A percentile compares a stretch with the other conserved stretches of the same genome.
These are phyloP conservation scores for Mesochorus sp. DNA, from an alignment of 2,888 invertebrate species.

Conservation along the genomic window DNA sequence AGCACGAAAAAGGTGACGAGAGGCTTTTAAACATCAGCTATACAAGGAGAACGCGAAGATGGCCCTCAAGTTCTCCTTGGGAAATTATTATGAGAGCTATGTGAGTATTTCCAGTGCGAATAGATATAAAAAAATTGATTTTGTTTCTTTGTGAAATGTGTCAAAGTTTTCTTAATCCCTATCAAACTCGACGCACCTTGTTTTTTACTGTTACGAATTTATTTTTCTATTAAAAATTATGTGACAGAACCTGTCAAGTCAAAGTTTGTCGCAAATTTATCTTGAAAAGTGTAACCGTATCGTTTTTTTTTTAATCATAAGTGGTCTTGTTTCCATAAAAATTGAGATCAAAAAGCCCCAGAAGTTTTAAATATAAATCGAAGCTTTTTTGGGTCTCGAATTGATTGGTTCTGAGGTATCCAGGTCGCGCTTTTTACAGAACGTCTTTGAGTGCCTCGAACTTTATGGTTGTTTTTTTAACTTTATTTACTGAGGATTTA, in stretches of 20 bases:
- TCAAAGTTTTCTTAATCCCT: neutral
- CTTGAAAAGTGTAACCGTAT: neutral
- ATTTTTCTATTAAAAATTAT: conserved; percentile 2
- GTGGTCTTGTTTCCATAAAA: no score
- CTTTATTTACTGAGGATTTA: no score
- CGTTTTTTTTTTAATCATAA: conserved; percentile 15
- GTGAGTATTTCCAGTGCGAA: conserved; percentile 72
- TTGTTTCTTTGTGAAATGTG: neutral
- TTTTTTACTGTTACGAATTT: neutral
- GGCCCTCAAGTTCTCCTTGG: conserved; percentile 79
- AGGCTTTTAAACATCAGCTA: neutral
- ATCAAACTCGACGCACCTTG: neutral
- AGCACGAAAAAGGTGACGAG: neutral
- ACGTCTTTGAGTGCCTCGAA: conserved; percentile 1
- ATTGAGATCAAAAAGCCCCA: neutral
- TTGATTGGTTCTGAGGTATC: conserved; percentile 35
- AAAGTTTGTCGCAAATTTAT: neutral
- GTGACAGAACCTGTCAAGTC: conserved; percentile 15
- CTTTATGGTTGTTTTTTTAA: neutral
- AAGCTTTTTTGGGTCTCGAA: conserved; percentile 41
- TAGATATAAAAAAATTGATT: neutral
- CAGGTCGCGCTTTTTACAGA: conserved; percentile 49
- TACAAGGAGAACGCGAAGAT: conserved; percentile 65
- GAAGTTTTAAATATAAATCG: conserved; percentile 57
- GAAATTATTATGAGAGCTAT: conserved; percentile 79